Base-by-base conservation (phyloP, 2,888 invertebrate species). In the Torymus texanus region DNA sequence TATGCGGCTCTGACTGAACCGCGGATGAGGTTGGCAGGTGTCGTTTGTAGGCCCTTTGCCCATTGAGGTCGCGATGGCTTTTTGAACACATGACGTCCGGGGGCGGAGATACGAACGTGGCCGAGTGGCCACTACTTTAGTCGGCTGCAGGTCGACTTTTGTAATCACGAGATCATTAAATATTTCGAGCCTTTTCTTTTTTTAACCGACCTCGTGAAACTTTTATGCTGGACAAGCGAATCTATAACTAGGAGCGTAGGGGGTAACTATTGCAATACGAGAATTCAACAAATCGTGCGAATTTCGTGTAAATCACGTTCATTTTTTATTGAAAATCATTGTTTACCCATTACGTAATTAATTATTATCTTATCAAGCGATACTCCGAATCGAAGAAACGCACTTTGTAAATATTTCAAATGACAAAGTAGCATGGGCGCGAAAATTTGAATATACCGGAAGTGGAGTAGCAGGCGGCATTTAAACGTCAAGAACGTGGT, bases 401-500 rank as follows among this genome's bases (percentile, higher is more conserved):
- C 5, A 29, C 1, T 29, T 29, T 29, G 29, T 29, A 5, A 29
- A 29, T 29, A 29, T 29, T 29, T 29, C 4, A 29, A 29, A 29
- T 29, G 29, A 5, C 29, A 29, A 5, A 29, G 5, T 29, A 29
- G 29, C 29, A 29, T 61, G 50, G 16, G 55, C 63, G 63, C 62
- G 72, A 68, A 29, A 76, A 72, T 80, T 80, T 51, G 63, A 83
- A 80, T 79, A 63, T 29, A 75, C 84, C 84, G 84, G 84, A 85
- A 83, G 71, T 81, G 50, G 76, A 76, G 58, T 50, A 78, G 79
- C 80, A 79, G 70, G 74, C 67, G 72, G 18, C 73, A 80, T 84
- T 82, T 63, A 81, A 83, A 84, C 72, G 74, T 74, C 81, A 72
- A 63, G 83, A 84, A 83, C 83, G 83, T 84, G 83, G 80, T 79